Conservation (phyloP, 2,113 vertebrate genomes). For the Elephantulus edwardii region DNA sequence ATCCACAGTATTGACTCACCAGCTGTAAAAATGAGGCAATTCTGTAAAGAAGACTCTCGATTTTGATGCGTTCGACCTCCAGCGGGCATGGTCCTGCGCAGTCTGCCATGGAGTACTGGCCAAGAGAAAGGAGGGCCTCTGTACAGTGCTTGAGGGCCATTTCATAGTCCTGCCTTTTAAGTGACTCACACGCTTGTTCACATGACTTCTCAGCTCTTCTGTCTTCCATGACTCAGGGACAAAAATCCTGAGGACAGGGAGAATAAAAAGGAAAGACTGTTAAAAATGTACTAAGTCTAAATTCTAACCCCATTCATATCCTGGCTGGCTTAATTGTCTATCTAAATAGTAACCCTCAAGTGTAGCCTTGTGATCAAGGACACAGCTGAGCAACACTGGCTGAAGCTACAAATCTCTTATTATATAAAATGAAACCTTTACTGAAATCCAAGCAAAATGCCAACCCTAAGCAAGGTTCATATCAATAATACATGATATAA, state of each 20-base stretch:
- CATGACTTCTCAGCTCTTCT: constrained; percentile 99
- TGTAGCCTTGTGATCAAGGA: constrained; percentile 16
- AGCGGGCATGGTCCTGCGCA: constrained; percentile 83
- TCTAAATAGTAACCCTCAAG: background rate
- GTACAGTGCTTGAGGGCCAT: constrained; percentile 95
- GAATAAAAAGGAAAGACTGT: constrained; percentile 46
- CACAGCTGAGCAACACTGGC: background rate
- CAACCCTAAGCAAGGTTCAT: background rate
- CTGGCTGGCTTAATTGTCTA: background rate
- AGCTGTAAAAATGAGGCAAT: constrained; percentile 96
- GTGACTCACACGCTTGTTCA: constrained; percentile 98
- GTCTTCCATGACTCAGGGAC: constrained; percentile 99
- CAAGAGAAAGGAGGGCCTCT: constrained; percentile 93
- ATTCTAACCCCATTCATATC: background rate
- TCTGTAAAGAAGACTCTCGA: constrained; percentile 94
- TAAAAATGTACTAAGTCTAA: constrained; percentile 1
- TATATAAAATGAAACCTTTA: constrained; percentile 24
- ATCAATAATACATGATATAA: background rate
- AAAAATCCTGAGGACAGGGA: constrained; percentile 89
- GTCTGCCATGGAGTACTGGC: constrained; percentile 88
- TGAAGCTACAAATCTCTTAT: background rate
- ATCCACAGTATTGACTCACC: constrained; percentile 86
- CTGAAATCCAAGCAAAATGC: constrained; percentile 16
- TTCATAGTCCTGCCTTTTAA: constrained; percentile 96
- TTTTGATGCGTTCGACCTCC: constrained; percentile 89